Base-by-base conservation (phyloP, 2,888 invertebrate genomes). In the Tenthredo distinguenda region DNA sequence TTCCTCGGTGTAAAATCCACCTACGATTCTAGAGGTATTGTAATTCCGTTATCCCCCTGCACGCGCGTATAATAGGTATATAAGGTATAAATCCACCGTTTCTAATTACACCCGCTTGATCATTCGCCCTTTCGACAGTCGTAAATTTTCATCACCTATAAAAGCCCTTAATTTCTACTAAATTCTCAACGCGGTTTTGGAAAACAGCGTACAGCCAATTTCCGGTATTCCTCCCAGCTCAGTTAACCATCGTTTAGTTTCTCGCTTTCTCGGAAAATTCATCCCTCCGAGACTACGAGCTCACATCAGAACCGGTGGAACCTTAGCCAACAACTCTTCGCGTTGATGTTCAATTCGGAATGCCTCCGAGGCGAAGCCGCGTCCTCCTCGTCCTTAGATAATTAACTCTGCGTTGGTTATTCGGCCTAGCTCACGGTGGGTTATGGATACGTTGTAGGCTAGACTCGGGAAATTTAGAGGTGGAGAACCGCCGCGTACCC, bases 391-490 rank as follows among this genome's bases (percentile, higher is more conserved):
- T 40, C 10, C 40, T 34, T 50, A 37, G 81, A 81, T 81, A 81
- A 81, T 81, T 81, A 81, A 81, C 81, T 81, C 62, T 15, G 40
- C 77, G 55, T 34, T 12, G 34, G 50, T 31, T 47, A 55, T 55
- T 62, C 77, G 50, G 50, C 31, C 77, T 55, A 34, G 43, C 50
- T 55, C 15, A 47, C 12, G 34, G 21, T 47, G 21, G 47, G 77
- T 77, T 77, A 77, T 77, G 77, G 77, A 76, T 58, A 79, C 62
- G 21, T 62, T 37, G n/a, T 21, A 37, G 31, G 37, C 79, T 58
- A 37, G 37, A 37, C 58, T 58, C 10, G 81, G 7, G 6, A 26
- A 26, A 21, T 34, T 62, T 37, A 62, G 62, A 81, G 81, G 26
- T 15, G 62, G 62, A 81, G 21, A 40, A 26, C 10, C 21, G 62